Evolutionary conservation across 2,888 invertebrate genomes (phyloP), one percentile per base, ranked within the genome.

Genomic region (Rhingia campestris): DNA sequence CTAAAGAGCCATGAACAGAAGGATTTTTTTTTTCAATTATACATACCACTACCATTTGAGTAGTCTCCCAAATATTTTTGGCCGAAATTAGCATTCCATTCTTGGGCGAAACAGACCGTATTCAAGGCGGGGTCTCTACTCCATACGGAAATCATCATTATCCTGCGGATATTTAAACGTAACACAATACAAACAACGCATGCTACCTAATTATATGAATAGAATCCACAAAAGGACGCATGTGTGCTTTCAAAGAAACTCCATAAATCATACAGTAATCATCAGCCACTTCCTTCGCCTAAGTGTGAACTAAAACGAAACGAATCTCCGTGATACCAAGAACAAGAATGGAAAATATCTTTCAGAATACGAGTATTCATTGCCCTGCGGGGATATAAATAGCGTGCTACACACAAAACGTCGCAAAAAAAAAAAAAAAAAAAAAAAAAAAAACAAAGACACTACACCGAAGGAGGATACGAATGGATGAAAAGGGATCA

Each of bases 301-400:
- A 72, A 66, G 66, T 77, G 59, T 63, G 59, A 66, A 77, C 47
- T n/a, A 22, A 81, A 66, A 72, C 39, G 66, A 41, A 54, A 56
- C 54, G 41, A 43, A 37, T 45, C 33, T 33, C 54, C 32, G 6
- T 53, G 6, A 37, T 32, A 39, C 14, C 32, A 7, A 6, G 12
- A 30, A 72, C 6, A 37, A 32, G 22, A 45, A 45, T 30, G 10
- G 37, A n/a, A 32, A 33, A 2, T 6, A 4, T 5, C 45, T 45
- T 43, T 35, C 45, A 30, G 43, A 72, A 72, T 51, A 51, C 22
- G 22, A 22, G n/a, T 51, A 33, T 39, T 41, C 49, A 49, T 59
- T 39, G 51, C 33, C 41, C 43, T 41, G 22, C 22, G 22, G 14
- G 66, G 70, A 51, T 72, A 56, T 47, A 56, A 37, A 72, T 61